Percentiles rank a stretch among this genome's conserved stretches.
phyloP scores from a whole-genome alignment of 2,888 invertebrate genomes.

The Celastrina argiolus region DNA sequence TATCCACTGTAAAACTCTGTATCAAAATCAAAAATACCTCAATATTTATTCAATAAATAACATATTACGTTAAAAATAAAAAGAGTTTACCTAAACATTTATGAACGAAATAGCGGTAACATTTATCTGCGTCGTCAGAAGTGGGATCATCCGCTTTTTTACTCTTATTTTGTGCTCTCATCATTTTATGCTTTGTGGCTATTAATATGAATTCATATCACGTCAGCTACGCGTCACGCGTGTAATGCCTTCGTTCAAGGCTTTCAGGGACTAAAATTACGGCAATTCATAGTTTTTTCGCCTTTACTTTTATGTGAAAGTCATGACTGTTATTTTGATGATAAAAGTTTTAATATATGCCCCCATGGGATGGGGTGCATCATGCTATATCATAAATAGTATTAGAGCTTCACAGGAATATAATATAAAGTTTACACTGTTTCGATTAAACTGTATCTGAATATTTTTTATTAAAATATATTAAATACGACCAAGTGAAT shows the following conservation, averaged over 20 bases:
- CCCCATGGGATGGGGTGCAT: too few species aligned
- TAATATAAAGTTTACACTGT: too few species aligned
- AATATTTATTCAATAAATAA: too few species aligned
- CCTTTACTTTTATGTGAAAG: neutral
- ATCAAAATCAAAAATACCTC: too few species aligned
- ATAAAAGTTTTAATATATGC: too few species aligned
- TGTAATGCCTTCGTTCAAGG: neutral
- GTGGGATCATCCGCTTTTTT: neutral
- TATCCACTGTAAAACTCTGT: too few species aligned
- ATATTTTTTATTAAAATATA: too few species aligned
- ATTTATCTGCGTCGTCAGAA: neutral
- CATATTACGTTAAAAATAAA: neutral
- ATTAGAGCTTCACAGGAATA: too few species aligned
- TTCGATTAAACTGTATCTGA: too few species aligned
- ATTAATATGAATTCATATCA: conserved; percentile 5
- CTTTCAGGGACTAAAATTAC: neutral
- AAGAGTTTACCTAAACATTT: neutral
- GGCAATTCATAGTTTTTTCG: neutral
- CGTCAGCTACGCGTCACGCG: neutral
- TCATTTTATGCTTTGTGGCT: neutral
- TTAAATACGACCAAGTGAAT: too few species aligned
- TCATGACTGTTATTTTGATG: neutral
- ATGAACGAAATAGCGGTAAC: neutral
- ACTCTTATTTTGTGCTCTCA: neutral
- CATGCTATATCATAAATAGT: too few species aligned